Evolutionary conservation across 2,797 vertebrate genomes (phyloP).

Genomic region (Coilia nasus): DNA sequence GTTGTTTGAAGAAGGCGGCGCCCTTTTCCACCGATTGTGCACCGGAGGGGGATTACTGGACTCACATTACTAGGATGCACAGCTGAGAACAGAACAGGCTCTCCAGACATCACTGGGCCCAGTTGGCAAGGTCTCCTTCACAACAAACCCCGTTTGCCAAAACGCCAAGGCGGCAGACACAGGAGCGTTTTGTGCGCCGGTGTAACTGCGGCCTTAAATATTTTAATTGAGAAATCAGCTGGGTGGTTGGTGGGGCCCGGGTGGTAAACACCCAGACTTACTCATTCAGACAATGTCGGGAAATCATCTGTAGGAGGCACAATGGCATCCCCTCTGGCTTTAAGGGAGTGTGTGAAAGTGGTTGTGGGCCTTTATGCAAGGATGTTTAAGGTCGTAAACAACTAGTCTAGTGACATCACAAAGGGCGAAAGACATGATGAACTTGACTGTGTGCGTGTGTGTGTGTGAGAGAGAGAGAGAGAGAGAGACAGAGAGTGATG

Average conservation of each 20-base stretch:
- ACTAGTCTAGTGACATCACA: background rate
- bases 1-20: background rate
- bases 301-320: background rate
- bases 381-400: no score
- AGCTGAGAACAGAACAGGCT: constrained; percentile 34
- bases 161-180: background rate
- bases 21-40: background rate
- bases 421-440: background rate
- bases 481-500: background rate
- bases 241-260: background rate
- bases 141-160: background rate
- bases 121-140: constrained; percentile 16
- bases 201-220: background rate
- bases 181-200: background rate
- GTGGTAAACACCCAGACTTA: background rate
- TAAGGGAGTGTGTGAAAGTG: background rate
- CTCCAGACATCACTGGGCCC: background rate
- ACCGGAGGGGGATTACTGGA: constrained; percentile 36
- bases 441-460: background rate
- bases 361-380: no score
- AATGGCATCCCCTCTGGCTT: background rate
- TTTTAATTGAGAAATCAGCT: background rate
- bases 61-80: constrained; percentile 41
- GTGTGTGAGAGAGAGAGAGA: no score
- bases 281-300: background rate